Percentiles rank a stretch among this genome's conserved stretches.
Evolutionary conservation across 23 tunicate genomes (phyloP).

Genomic region (Trididemnum miniatum): DNA sequence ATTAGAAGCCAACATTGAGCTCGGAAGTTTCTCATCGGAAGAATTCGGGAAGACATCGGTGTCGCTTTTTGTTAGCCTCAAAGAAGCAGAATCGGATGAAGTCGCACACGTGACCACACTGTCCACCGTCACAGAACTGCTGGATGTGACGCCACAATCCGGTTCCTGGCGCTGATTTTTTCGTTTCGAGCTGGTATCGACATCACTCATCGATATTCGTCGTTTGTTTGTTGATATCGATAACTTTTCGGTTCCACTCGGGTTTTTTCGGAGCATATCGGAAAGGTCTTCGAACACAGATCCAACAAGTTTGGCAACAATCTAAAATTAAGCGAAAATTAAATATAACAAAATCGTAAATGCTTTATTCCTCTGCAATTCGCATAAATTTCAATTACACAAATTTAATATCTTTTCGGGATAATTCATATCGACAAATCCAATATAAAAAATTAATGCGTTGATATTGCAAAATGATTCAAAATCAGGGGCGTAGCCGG

Average conservation of each 20-base stretch:
- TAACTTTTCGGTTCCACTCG: background rate
- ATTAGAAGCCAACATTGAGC: background rate
- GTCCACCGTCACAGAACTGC: slow-evolving; percentile 1
- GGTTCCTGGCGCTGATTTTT: background rate
- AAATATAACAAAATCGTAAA: no score
- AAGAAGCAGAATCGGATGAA: background rate
- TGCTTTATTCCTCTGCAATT: no score
- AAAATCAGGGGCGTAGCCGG: no score
- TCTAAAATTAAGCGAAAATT: background rate
- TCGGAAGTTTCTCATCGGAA: background rate
- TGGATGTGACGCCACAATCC: background rate
- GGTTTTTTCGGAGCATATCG: background rate
- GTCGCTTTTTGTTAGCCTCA: slow-evolving; percentile 22
- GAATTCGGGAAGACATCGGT: slow-evolving; percentile 3
- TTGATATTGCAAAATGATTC: no score
- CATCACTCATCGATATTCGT: background rate
- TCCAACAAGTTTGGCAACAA: slow-evolving; percentile 24
- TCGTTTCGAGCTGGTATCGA: slow-evolving; percentile 1
- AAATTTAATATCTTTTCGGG: no score
- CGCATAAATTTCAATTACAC: no score
- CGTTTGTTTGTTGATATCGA: slow-evolving; percentile 2
- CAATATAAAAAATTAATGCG: no score
- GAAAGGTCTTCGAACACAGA: slow-evolving; percentile 9
- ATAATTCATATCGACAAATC: no score
- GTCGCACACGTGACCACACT: slow-evolving; percentile 2